A percentile compares a stretch with the other conserved stretches of the same genome.
phyloP scores from a whole-genome alignment of 1,140 invertebrate species.

The Pemphigus obesinymphae region DNA sequence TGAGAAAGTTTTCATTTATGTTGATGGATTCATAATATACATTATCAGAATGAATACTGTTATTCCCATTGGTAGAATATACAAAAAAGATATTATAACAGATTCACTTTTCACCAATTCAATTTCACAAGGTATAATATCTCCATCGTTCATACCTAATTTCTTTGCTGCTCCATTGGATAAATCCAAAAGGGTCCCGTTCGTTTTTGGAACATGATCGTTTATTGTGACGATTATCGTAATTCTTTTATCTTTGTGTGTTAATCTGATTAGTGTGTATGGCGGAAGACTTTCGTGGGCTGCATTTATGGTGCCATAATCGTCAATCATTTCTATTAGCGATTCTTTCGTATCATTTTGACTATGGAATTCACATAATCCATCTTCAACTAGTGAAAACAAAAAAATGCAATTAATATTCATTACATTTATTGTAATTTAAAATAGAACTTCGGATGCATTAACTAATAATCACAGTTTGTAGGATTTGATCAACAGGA shows the following conservation, averaged over 20 bases:
- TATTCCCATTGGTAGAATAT: not conserved
- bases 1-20: too few relatives aligned
- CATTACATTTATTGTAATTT: not conserved
- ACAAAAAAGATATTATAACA: not conserved
- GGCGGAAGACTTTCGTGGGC: not conserved
- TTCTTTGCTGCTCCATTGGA: not conserved
- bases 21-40: too few relatives aligned
- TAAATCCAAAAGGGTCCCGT: not conserved
- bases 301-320: not conserved
- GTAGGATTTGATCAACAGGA: not conserved
- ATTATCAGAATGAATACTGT: too few relatives aligned
- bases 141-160: not conserved
- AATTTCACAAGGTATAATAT: not conserved
- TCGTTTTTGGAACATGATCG: not conserved
- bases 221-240: not conserved
- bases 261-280: not conserved
- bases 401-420: not conserved
- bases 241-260: not conserved
- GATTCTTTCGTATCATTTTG: not conserved
- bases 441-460: not conserved
- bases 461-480: not conserved
- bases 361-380: not conserved
- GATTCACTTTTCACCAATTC: not conserved
- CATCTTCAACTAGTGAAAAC: not conserved
- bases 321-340: not conserved